phyloP scores from a whole-genome alignment of 30 jellyfish, hydroid and myxozoan genomes.

The Cassiopea andromeda region DNA sequence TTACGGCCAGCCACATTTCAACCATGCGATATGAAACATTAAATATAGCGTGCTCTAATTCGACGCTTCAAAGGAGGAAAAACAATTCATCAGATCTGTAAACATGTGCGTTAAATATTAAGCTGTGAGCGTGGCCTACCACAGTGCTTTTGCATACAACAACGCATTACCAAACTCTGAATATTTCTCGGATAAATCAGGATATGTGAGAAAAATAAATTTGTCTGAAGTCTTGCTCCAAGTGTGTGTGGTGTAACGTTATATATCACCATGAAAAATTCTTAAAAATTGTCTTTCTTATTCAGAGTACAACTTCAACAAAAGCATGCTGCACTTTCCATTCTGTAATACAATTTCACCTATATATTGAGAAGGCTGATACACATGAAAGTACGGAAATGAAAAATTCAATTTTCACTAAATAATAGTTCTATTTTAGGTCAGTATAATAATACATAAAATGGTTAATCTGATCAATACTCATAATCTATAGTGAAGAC shows the following conservation, averaged over 20 bases:
- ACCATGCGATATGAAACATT: slow-evolving; percentile 49
- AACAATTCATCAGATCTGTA: not conserved
- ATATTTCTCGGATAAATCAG: not conserved
- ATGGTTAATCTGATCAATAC: too few relatives aligned
- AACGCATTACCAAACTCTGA: not conserved
- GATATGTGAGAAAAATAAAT: not conserved
- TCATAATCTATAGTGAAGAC: too few relatives aligned
- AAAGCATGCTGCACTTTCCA: too few relatives aligned
- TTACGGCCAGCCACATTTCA: slow-evolving; percentile 39
- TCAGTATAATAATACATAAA: too few relatives aligned
- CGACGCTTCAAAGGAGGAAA: not conserved
- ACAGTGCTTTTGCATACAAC: not conserved
- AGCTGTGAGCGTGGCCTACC: slow-evolving; percentile 6
- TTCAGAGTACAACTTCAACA: not conserved
- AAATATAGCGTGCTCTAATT: slow-evolving; percentile 11
- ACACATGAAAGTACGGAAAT: too few relatives aligned
- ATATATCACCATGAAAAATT: not conserved
- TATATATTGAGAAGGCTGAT: too few relatives aligned
- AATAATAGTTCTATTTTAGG: too few relatives aligned
- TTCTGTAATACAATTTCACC: too few relatives aligned
- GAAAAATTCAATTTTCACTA: too few relatives aligned
- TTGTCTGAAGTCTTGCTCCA: not conserved
- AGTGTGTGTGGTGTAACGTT: not conserved
- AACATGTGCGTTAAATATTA: not conserved
- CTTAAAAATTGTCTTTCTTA: not conserved